phyloP scores from a whole-genome alignment of 1,140 invertebrate species.

The Drosophila nikananu region DNA sequence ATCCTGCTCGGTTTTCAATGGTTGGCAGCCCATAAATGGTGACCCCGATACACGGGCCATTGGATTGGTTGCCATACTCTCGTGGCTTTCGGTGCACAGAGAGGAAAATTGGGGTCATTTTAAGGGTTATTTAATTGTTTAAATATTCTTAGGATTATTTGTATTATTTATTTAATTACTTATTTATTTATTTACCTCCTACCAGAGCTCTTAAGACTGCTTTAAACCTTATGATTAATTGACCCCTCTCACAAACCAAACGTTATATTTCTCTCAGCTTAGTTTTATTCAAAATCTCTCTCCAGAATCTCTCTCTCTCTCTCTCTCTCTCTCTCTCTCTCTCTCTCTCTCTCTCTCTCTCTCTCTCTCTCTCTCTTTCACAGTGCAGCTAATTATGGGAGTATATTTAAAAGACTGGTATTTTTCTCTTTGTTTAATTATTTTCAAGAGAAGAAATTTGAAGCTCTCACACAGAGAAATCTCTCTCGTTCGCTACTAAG shows the following conservation, averaged over 20 bases:
- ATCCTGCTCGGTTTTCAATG: conserved; percentile 43
- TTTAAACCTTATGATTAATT: not conserved
- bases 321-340: too few relatives aligned
- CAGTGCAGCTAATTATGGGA: too few relatives aligned
- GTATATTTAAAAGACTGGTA: too few relatives aligned
- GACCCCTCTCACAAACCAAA: too few relatives aligned
- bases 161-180: not conserved
- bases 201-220: not conserved
- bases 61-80: conserved; percentile 13
- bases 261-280: too few relatives aligned
- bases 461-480: not conserved
- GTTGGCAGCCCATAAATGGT: conserved; percentile 57
- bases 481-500: too few relatives aligned
- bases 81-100: not conserved
- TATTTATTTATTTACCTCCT: not conserved
- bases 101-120: not conserved
- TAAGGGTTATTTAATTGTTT: not conserved
- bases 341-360: too few relatives aligned
- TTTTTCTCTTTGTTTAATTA: too few relatives aligned
- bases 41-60: conserved; percentile 32
- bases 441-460: not conserved
- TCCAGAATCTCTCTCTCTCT: too few relatives aligned
- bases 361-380: too few relatives aligned
- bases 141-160: not conserved
- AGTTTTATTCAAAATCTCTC: too few relatives aligned